A percentile compares a stretch with the other conserved stretches of the same genome.
These are phyloP conservation scores for Mesocricetus auratus DNA, from an alignment of 2,113 vertebrate species.

Conservation along the genomic window DNA sequence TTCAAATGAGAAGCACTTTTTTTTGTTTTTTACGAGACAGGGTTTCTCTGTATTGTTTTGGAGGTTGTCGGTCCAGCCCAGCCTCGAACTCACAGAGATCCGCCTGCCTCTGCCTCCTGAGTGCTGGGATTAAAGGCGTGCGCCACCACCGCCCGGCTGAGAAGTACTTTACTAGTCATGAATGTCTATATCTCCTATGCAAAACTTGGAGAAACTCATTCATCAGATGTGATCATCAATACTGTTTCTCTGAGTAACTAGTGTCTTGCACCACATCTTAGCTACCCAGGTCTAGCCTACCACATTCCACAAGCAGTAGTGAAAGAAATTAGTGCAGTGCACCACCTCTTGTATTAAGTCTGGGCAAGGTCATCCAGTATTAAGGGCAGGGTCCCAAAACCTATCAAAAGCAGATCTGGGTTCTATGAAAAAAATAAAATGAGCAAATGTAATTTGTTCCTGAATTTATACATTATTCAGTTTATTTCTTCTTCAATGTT, in stretches of 20 bases:
- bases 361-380: too few species aligned
- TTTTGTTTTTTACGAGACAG: too few species aligned
- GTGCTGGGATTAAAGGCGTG: too few species aligned
- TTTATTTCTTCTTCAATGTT: background rate
- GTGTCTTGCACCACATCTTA: background rate
- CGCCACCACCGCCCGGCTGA: too few species aligned
- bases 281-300: too few species aligned
- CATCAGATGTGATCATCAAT: background rate
- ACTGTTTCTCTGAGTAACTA: background rate
- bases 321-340: background rate
- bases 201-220: background rate
- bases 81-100: too few species aligned
- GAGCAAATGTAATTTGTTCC: background rate
- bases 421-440: background rate
- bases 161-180: background rate
- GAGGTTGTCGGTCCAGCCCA: too few species aligned
- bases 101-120: too few species aligned
- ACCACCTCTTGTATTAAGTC: background rate
- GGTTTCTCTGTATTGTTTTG: too few species aligned
- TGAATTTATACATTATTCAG: background rate
- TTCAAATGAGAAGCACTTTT: background rate
- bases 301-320: background rate
- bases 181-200: background rate
- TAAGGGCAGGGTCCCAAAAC: too few species aligned
- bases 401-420: too few species aligned